Evolutionary conservation across 2,797 vertebrate genomes (phyloP), one percentile per base, ranked within the genome.

Genomic region (Hemitrygon akajei): DNA sequence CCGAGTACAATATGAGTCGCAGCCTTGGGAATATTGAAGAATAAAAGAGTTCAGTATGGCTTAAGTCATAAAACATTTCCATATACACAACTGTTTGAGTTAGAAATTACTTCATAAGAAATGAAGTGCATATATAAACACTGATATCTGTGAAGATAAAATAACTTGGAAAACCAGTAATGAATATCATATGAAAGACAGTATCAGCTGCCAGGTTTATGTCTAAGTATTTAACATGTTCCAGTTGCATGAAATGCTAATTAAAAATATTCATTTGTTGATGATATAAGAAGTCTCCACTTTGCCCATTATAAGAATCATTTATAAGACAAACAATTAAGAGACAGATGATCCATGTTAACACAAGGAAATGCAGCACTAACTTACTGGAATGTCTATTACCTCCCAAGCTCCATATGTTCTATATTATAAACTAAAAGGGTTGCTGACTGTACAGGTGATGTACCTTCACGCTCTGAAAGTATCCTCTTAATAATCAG

Each of bases 161-260:
- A 96, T 94, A 94, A 95, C 95, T 95, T 94, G 95, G 95, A 95
- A 94, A 95, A 95, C 95, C 95, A 93, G 94, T 97, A 97, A 98
- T 97, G 95, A 97, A 96, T 97, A 95, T 97, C 97, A 97, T 95
- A 97, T 97, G 97, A 95, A 97, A 95, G 94, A 95, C 95, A 94
- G 95, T 95, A 95, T 94, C 82, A 93, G 94, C 94, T 95, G 96
- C 97, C 96, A 97, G 96, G 96, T 96, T 96, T 97, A 96, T 97
- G 96, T 97, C 97, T 96, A 94, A 95, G 95, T 96, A 95, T 96
- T 96, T 96, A 97, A 97, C 96, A 96, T 96, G 95, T 95, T 96
- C 95, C 96, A 97, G 96, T 96, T 96, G 96, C 95, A 96, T 95
- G 95, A 96, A 96, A 96, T 95, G 95, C 95, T 96, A 97, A 97